phyloP scores from a whole-genome alignment of 2,797 vertebrate genomes.

The Manis crassicaudata region DNA sequence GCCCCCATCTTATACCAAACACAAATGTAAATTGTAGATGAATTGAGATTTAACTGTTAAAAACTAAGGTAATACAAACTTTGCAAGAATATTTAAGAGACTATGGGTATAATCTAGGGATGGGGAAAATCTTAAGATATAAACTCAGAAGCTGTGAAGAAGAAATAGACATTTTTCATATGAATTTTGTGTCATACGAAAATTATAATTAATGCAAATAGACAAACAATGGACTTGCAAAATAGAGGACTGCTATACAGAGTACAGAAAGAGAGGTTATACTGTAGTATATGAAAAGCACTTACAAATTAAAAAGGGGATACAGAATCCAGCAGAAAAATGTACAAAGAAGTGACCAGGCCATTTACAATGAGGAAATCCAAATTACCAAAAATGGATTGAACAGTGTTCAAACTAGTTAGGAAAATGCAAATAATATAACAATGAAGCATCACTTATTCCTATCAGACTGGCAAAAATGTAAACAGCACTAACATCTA shows the following conservation, averaged over 20 bases:
- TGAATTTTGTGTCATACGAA: neutral
- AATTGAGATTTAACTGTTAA: neutral
- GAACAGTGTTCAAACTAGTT: neutral
- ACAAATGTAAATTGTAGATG: neutral
- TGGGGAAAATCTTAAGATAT: neutral
- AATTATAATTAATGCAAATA: neutral
- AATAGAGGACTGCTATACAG: neutral
- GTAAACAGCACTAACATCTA: neutral
- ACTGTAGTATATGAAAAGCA: neutral
- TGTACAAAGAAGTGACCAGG: neutral
- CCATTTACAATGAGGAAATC: neutral
- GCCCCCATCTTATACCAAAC: neutral
- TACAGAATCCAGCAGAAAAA: neutral
- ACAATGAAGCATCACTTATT: neutral
- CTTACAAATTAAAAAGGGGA: neutral
- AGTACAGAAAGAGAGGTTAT: neutral
- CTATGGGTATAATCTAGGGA: neutral
- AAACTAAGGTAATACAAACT: neutral
- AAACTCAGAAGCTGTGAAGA: neutral
- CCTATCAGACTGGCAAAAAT: neutral
- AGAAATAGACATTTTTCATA: neutral
- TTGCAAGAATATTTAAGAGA: neutral
- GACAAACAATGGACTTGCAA: neutral
- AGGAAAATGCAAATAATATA: neutral
- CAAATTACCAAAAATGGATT: neutral